Percentiles rank a stretch among this genome's conserved stretches.
Conservation (phyloP, 2,113 vertebrate species). For the Ivindomyrus marchei region DNA sequence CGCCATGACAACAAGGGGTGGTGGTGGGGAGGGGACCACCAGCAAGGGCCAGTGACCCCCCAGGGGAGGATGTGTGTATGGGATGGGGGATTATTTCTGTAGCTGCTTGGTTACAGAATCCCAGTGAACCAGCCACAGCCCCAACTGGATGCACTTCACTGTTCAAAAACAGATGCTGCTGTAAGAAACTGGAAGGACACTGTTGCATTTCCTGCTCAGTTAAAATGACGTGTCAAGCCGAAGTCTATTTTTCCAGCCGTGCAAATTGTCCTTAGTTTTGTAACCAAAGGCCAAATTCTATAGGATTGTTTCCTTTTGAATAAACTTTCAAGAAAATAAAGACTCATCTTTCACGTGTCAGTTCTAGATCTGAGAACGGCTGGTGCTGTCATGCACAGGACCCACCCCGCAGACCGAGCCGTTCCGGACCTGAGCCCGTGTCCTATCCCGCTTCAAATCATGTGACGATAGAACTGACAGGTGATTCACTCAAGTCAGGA, state of each 20-base stretch:
- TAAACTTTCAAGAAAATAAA: constrained; percentile 14
- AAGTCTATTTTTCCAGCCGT: constrained; percentile 55
- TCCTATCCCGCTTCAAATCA: not conserved
- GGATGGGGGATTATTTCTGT: not conserved
- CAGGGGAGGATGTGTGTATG: not conserved
- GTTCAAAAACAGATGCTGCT: not conserved
- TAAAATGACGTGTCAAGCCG: constrained; percentile 23
- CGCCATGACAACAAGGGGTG: not conserved
- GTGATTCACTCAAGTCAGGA: not conserved
- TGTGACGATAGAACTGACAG: not conserved
- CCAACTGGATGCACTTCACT: not conserved
- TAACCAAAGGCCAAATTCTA: constrained; percentile 22
- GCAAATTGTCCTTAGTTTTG: constrained; percentile 53
- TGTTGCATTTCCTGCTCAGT: constrained; percentile 5
- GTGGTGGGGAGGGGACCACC: not conserved
- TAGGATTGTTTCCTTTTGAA: constrained; percentile 32
- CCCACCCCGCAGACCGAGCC: not conserved
- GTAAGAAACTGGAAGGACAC: not conserved
- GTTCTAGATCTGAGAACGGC: not conserved
- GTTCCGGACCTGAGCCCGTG: not conserved
- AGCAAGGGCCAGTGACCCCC: not conserved
- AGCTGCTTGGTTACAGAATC: not conserved
- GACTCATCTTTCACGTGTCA: not conserved
- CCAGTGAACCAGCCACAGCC: not conserved
- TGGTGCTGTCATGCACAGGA: not conserved